Evolutionary conservation across 2,113 vertebrate genomes (phyloP), one percentile per base, ranked within the genome.

Genomic region (Microtus ochrogaster): DNA sequence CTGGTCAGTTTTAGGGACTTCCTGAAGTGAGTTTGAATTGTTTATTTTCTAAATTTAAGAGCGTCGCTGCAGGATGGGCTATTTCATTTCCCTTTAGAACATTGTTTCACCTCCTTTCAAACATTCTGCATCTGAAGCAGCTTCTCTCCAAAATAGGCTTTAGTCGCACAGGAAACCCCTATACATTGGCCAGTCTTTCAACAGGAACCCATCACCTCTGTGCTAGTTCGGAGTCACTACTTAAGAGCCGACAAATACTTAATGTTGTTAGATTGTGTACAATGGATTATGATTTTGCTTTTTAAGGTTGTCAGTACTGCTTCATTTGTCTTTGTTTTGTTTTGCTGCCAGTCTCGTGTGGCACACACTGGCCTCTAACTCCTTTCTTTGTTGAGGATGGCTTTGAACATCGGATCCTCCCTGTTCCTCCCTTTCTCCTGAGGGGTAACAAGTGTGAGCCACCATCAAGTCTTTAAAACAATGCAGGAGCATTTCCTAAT

Each of bases 401-500:
- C 65, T 49, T 70, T 47, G 19, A 70, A 87, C 65, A 33, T 24
- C 9, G 7, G 44, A 36, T 70, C 5, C 30, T n/a, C 14, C 14
- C 10, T 9, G 30, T 11, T 68, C 65, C 28, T 47, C 33, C 28
- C 19, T 86, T 49, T 68, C 44, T 70, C 4, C 6, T 36, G 44
- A 44, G 65, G 30, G 41, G 28, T 86, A 33, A 24, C 41, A 26
- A 65, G 44, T 14, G 6, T 70, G 84, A 68, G 10, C 65, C 12
- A 70, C 65, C 65, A 86, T 8, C 30, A 70, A 30, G 41, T 33
- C 22, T 91, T 55, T 63, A 78, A 11, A 73, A 26, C 44, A 79
- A 58, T 58, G 58, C 33, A 94, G 26, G 26, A 58, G 61, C 70
- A 79, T 95, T 87, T 95, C 44, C 66, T 92, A 85, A 49, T 73